Evolutionary conservation across 2,888 invertebrate species (phyloP), one percentile per base, ranked within the genome.

Genomic region (Protonemura montana): DNA sequence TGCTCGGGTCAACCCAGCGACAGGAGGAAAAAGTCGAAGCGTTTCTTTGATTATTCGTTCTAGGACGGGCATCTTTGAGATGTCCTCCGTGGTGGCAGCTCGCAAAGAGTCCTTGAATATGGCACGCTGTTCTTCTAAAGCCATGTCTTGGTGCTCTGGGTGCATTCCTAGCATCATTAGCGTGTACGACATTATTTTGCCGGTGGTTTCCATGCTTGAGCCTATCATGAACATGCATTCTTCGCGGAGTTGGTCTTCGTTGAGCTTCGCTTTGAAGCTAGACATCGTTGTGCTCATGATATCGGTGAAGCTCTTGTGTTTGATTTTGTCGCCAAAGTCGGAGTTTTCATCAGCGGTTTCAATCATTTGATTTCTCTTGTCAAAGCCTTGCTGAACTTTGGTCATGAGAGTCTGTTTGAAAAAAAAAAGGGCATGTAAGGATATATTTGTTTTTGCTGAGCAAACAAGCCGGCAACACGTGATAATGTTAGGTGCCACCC

Each of bases 31-130:
- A 10, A 88, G 76, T 30, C 88, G 76, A 85, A 88, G 35, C 0
- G 88, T 87, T 78, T 88, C 88, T 41, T 88, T 88, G 86, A 88
- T 87, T 10, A 88, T 88, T n/a, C 87, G 87, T 76, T 88, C 88
- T 13, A 88, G 86, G 26, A 88, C 87, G 10, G 86, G 87, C 88
- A 88, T 87, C 27, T 87, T 84, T 13, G 85, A 82, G 1, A 88
- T 76, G 28, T 88, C 88, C 16, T 88, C 88, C n/a, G 80, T 85
- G 0, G 88, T 88, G 6, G 42, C 30, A 6, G 85, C 13, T 41
- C 86, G 84, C 1, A 85, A 21, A 7, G 86, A 86, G 27, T 87
- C 86, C 0, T 87, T 88, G 5, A 87, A 87, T 2, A 88, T 82
- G n/a, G 28, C 76, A 7, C 42, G 81, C 41, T 87, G 82, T 26